Base-by-base conservation (phyloP, 2,888 invertebrate genomes). In the Mermis nigrescens region DNA sequence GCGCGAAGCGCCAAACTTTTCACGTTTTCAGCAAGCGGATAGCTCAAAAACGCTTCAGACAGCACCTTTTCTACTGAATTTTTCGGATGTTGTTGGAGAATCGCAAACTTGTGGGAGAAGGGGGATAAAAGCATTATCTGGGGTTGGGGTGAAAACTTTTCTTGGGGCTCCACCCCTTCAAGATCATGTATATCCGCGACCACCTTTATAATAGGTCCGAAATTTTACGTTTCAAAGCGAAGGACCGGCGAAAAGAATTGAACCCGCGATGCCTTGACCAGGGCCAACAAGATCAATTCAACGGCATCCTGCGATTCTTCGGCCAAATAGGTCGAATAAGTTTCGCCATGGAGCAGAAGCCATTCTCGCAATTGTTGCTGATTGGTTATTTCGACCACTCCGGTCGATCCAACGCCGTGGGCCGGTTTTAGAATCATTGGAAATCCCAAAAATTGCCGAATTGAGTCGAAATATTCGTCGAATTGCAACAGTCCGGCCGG, bases 401-500 rank as follows among this genome's bases (percentile, higher is more conserved):
- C 54, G 28, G 54, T 31, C 4, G 29, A 28, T 19, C 54, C 31
- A 29, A 53, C 54, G 31, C 54, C 54, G 29, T 53, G 54, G 15
- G 22, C 12, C 12, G 54, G 54, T 29, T 53, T 53, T 7, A 53
- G 15, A 7, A 53, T 29, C 29, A 53, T 53, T 29, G 54, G 54
- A 22, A n/a, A 53, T 7, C 54, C 54, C 4, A 53, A 3, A 15
- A 29, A 4, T 29, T 53, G 29, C 29, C 29, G 29, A 4, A 53
- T 7, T n/a, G 19, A n/a, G 12, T 12, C 24, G 19, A 48, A 48
- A 48, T 48, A n/a, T 24, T 48, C 48, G 4, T 48, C 19, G 48
- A 24, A 48, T n/a, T 12, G 12, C 19, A 48, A 24, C 48, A 48
- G 48, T n/a, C 48, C 48, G 19, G 48, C 48, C 19, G 48, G 48